A percentile compares a stretch with the other conserved stretches of the same genome.
phyloP scores from a whole-genome alignment of 1,140 invertebrate species.

The Atta texana region DNA sequence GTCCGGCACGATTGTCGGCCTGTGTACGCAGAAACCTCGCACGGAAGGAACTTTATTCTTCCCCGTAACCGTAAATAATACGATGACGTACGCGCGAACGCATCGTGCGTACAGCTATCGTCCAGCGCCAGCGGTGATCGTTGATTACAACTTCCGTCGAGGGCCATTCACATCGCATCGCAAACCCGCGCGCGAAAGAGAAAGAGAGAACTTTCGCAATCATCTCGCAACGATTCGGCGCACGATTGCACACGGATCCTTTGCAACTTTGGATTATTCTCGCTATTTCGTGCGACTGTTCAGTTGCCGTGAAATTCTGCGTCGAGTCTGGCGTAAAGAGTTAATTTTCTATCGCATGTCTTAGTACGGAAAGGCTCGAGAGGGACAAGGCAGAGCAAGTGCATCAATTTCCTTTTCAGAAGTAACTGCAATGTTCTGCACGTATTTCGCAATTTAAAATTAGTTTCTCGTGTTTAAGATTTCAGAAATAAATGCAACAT shows the following conservation, averaged over 20 bases:
- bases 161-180: constrained; percentile 67
- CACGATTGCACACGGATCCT: background rate
- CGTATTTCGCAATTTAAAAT: background rate
- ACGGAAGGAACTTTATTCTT: constrained; percentile 4
- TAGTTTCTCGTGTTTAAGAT: background rate
- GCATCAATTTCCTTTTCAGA: background rate
- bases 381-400: background rate
- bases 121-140: constrained; percentile 48
- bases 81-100: constrained; percentile 3
- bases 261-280: background rate
- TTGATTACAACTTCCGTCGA: constrained; percentile 73
- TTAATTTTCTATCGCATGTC: constrained; percentile 12
- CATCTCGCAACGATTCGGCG: constrained; percentile 31
- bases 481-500: background rate
- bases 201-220: constrained; percentile 41
- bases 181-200: background rate
- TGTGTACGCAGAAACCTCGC: background rate
- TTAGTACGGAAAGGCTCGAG: background rate
- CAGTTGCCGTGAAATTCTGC: background rate
- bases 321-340: background rate
- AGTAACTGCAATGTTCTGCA: background rate
- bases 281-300: background rate
- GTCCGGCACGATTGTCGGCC: background rate
- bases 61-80: constrained; percentile 43
- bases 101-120: constrained; percentile 63